Evolutionary conservation across 2,113 vertebrate genomes (phyloP).

Genomic region (Oophaga pumilio): DNA sequence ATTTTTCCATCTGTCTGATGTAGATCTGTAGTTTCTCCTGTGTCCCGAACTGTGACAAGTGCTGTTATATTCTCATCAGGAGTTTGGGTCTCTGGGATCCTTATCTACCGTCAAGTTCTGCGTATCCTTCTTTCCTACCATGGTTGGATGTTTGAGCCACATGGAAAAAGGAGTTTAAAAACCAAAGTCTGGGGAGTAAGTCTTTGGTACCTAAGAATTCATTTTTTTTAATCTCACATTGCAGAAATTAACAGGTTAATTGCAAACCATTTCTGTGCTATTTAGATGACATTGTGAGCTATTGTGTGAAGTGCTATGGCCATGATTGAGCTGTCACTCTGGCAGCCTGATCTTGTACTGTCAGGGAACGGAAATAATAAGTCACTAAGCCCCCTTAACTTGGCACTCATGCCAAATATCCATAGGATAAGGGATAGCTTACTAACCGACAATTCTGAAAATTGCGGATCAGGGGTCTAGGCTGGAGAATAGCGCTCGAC

Average conservation of each 20-base stretch:
- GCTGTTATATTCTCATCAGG: slow-evolving; percentile 84
- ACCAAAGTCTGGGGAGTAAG: slow-evolving; percentile 90
- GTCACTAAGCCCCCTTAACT: no score
- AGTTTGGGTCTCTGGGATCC: slow-evolving; percentile 83
- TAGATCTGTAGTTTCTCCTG: slow-evolving; percentile 51
- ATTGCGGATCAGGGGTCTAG: no score
- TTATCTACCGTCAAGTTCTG: slow-evolving; percentile 82
- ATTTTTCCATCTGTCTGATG: not conserved
- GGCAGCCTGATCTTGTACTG: no score
- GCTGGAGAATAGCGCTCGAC: no score
- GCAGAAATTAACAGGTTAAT: not conserved
- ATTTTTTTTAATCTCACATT: not conserved
- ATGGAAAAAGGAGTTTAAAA: slow-evolving; percentile 78
- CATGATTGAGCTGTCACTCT: no score
- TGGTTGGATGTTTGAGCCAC: slow-evolving; percentile 93
- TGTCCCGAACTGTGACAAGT: slow-evolving; percentile 73
- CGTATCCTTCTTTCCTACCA: slow-evolving; percentile 90
- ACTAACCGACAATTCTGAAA: no score
- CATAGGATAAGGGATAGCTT: no score
- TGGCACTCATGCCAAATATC: no score
- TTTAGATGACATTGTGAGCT: not conserved
- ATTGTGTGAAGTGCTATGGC: not conserved
- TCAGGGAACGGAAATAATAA: no score
- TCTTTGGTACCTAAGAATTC: not conserved
- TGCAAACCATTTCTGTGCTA: not conserved